Evolutionary conservation across 1,140 invertebrate genomes (phyloP).

Genomic region (Ctenoplectra terminalis): DNA sequence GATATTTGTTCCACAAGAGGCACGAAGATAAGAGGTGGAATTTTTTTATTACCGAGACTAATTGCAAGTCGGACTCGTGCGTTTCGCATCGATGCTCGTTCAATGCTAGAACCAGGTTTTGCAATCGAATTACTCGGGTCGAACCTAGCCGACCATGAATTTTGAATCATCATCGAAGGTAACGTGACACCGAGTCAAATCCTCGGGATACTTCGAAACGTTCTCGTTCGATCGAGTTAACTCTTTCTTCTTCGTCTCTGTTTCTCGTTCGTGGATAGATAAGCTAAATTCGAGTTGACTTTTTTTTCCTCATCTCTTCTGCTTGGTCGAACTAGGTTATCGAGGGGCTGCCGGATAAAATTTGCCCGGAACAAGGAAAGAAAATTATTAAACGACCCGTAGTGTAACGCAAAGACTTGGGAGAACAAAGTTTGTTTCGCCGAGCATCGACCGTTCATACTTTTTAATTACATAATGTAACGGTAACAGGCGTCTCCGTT

Average conservation of each 20-base stretch:
- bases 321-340: neutral
- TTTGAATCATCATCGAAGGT: neutral
- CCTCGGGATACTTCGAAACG: neutral
- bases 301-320: neutral
- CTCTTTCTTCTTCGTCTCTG: neutral
- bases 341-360: constrained; percentile 5
- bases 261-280: neutral
- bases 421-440: constrained; percentile 28
- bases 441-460: constrained; percentile 16
- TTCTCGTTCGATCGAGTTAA: neutral
- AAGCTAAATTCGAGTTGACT: neutral
- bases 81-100: neutral
- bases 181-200: too few relatives aligned
- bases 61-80: neutral
- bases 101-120: neutral
- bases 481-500: neutral
- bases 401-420: neutral
- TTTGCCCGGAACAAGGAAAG: neutral
- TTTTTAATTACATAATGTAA: constrained; percentile 49
- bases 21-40: constrained; percentile 22
- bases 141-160: neutral
- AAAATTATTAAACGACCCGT: constrained; percentile 29
- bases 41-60: constrained; percentile 11
- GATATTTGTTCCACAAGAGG: constrained; percentile 23
- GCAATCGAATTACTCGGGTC: neutral